A percentile compares a stretch with the other conserved stretches of the same genome.
Evolutionary conservation across 2,113 vertebrate genomes (phyloP).

Genomic region (Dipodomys merriami): DNA sequence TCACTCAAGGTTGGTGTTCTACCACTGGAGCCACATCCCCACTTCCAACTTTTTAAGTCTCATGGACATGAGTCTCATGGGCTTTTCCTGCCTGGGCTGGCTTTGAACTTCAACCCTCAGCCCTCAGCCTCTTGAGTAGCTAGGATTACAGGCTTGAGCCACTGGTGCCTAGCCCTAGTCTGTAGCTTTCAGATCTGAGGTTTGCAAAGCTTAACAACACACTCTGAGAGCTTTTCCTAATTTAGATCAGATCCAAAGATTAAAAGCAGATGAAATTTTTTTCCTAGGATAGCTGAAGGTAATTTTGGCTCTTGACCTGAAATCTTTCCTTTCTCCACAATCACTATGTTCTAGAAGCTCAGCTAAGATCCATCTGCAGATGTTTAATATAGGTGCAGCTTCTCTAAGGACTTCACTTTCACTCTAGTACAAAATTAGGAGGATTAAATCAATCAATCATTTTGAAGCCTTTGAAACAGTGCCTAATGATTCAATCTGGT

Average conservation of each 20-base stretch:
- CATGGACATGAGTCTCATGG: no score
- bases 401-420: neutral
- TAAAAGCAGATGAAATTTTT: neutral
- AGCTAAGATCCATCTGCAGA: neutral
- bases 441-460: neutral
- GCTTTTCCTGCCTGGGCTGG: no score
- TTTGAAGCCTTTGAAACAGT: neutral
- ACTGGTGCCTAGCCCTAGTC: no score
- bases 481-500: no score
- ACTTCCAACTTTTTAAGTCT: no score
- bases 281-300: neutral
- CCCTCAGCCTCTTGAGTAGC: no score
- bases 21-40: no score
- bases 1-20: no score
- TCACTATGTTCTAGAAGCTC: neutral
- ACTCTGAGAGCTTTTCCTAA: neutral
- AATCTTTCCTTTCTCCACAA: neutral
- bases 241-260: neutral
- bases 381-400: neutral
- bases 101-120: no score
- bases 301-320: neutral
- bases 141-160: no score
- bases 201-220: neutral
- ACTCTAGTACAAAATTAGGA: neutral
- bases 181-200: neutral